Base-by-base conservation (phyloP, 2,113 vertebrate species). In the Hippocampus barbouri region DNA sequence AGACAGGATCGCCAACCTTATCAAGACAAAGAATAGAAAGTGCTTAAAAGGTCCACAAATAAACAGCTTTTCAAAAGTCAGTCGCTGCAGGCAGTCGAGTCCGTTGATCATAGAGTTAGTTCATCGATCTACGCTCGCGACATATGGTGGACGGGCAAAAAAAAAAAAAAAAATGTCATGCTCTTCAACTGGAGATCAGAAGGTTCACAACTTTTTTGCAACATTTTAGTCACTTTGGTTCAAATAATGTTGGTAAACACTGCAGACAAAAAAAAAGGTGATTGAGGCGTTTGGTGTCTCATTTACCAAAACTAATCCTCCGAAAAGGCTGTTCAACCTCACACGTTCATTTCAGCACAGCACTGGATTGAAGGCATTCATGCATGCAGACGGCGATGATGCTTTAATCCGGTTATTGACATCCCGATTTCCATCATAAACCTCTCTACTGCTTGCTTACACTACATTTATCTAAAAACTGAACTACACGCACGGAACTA, bases 361-460 rank as follows among this genome's bases (percentile, higher is more conserved):
- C 20, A 15, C 20, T 12, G 61, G 16, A 77, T 69, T 76, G 80
- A 78, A 83, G 30, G 25, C 25, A 70, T 77, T 75, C 76, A 30
- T 68, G 68, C 79, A 82, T n/a, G 75, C 49, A 41, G 75, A 76
- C 74, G 70, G 75, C 60, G 76, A 75, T 66, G 79, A 77, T 62
- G 76, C 72, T 83, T 66, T 88, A 87, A 89, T 89, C 88, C 79
- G 20, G 80, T 74, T 89, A 83, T 90, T 86, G 84, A 82, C 85
- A 83, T 80, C 69, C 70, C 77, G 75, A 87, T 79, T 54, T 21
- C 27, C 76, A 85, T 85, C 85, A 77, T n/a, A 59, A 64, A 64
- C 3, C 38, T 11, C 20, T 41, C 38, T 25, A 65, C 8, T 47
- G 27, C 18, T 27, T 53, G 66, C 14, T 57, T 70, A 21, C 61